Evolutionary conservation across 2,888 invertebrate species (phyloP), one percentile per base, ranked within the genome.

Genomic region (Epistrophe grossulariae): DNA sequence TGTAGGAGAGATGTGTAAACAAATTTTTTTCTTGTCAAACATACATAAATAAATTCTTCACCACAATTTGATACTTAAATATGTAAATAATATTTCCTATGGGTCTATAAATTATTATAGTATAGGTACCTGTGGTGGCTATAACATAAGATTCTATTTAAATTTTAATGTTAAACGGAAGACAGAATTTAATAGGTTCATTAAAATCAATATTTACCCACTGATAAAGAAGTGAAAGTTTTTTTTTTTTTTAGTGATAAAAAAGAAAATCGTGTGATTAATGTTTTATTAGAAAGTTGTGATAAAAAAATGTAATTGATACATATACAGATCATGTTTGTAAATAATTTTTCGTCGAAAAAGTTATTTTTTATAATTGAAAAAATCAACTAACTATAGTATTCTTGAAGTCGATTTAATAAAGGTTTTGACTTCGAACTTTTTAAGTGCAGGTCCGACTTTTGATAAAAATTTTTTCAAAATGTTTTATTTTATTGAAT

Each of bases 161-260:
- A 59, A 38, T 10, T 35, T 60, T 38, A 60, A 60, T 19, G 38
- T 38, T 19, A 19, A 40, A 15, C 38, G 38, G 38, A 60, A 60
- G 38, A 43, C 15, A 43, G 1, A 43, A 15, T 15, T 43, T 5
- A 40, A 3, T 31, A 31, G 19, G 7, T 66, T 57, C n/a, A 59
- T 57, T 60, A 45, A 83, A 62, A 73, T 45, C 38, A 77, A 72
- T 66, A 79, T 59, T 24, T 8, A 66, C 10, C 19, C 11, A 19
- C 7, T 11, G 11, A 31, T 70, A 48, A 55, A 81, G 28, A 78
- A 83, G 82, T 73, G 82, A 83, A 83, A 83, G 82, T 78, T 60
- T 15, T 6, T 31, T 2, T 19, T 50, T 28, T 2, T 24, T 24
- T 24, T 24, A 4, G 28, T 17, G 38, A 78, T 52, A 52, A 59